Evolutionary conservation across 2,113 vertebrate species (phyloP).

Genomic region (Trogon melanurus): DNA sequence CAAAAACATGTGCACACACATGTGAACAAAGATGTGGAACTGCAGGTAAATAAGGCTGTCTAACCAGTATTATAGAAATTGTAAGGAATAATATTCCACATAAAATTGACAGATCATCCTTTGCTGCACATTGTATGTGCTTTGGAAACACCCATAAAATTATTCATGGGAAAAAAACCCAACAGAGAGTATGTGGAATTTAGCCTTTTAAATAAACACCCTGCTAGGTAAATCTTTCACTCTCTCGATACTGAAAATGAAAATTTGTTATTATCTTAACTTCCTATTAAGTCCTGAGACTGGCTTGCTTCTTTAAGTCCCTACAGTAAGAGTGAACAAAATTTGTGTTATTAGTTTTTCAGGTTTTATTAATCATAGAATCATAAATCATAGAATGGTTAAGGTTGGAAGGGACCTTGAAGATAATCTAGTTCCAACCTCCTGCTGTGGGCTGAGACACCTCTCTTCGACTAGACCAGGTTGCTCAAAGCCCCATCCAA

Average conservation of each 20-base stretch:
- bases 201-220: not conserved
- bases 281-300: not conserved
- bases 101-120: not conserved
- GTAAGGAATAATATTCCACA: not conserved
- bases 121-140: not conserved
- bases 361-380: not conserved
- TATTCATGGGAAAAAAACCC: rapidly evolving
- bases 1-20: not conserved
- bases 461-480: too few relatives aligned
- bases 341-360: not conserved
- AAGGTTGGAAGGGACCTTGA: too few relatives aligned
- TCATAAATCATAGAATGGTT: too few relatives aligned
- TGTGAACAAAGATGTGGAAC: rapidly evolving
- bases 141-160: not conserved
- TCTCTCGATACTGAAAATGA: rapidly evolving
- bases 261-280: not conserved
- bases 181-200: not conserved
- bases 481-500: too few relatives aligned
- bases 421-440: too few relatives aligned
- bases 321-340: not conserved
- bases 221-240: not conserved
- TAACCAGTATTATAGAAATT: not conserved
- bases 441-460: too few relatives aligned
- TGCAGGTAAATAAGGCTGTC: not conserved
- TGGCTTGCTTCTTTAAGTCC: not conserved